Evolutionary conservation across 2,888 invertebrate species (phyloP), one percentile per base, ranked within the genome.

Genomic region (Eupithecia abbreviata): DNA sequence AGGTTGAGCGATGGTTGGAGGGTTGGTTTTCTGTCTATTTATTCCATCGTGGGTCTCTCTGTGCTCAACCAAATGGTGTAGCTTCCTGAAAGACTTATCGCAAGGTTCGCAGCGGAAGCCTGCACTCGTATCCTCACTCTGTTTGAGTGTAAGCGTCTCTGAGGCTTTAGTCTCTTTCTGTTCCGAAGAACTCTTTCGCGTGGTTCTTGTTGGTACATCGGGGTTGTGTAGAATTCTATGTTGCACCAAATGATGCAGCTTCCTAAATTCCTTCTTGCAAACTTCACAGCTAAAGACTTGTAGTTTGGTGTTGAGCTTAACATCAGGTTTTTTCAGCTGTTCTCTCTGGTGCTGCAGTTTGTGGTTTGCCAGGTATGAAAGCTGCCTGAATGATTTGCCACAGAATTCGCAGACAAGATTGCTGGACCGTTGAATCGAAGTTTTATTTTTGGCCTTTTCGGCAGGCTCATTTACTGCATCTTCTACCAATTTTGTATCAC

Each of bases 21-120:
- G 79, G 6, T 85, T 82, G 43, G 82, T 87, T 75, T 90, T 90
- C 80, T 92, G 92, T 73, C 92, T 90, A 77, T 92, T 93, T 49
- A 92, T 93, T 43, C 93, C 92, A 76, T 93, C 94, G 72, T 95
- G 95, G 2, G 94, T 94, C 82, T 95, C 95, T 79, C 95, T 89
- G 55, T 95, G 95, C 81, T 95, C 95, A 9, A 95, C 95, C 30
- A 95, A 87, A 83, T 95, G 95, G 80, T 95, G 95, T 9, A 95
- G 82, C 82, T 95, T 95, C 77, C 95, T 90, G 77, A 95, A 95
- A 0, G 95, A 95, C 81, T 95, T 95, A 74, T 95, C 95, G 70
- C 95, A 95, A 12, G 93, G 93, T 79, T 95, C 95, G 75, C 95
- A 95, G 7, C 95, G 91, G 82, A 95, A 95, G 4, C 92, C 95